These are phyloP conservation scores for Valencia hispanica DNA, from an alignment of 2,797 vertebrate genomes.

Conservation along the genomic window DNA sequence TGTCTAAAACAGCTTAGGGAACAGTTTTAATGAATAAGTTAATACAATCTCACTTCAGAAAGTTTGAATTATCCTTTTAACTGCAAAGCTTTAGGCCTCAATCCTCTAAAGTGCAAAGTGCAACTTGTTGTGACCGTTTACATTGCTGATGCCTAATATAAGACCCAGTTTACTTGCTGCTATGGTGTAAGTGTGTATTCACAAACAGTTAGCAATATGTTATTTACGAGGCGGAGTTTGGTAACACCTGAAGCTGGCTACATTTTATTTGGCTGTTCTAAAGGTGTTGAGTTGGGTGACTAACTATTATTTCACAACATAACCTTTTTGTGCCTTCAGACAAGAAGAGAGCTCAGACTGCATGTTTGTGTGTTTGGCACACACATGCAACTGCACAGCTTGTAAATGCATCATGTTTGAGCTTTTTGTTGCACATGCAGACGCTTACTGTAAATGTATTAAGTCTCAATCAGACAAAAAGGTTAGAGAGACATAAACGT, in stretches of 20 bases:
- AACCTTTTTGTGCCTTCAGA: conserved; percentile 54
- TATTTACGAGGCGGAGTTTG: background rate
- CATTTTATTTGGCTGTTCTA: conserved; percentile 5
- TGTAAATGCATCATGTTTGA: conserved; percentile 9
- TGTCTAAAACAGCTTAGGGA: background rate
- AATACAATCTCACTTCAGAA: background rate
- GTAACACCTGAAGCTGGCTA: background rate
- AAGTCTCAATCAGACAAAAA: conserved; percentile 30
- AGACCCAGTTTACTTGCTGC: background rate
- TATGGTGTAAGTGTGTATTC: background rate
- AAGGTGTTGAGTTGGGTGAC: conserved; percentile 10
- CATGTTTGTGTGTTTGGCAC: conserved; percentile 10
- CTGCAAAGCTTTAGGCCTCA: background rate
- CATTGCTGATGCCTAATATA: no score
- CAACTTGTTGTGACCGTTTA: background rate
- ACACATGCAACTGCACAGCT: conserved; percentile 9
- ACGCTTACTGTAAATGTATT: conserved; percentile 9
- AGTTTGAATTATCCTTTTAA: background rate
- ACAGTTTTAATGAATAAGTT: background rate
- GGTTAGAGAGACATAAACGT: conserved; percentile 35
- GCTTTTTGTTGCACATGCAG: conserved; percentile 4
- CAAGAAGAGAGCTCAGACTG: conserved; percentile 4
- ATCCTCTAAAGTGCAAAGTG: background rate
- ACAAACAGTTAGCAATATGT: background rate
- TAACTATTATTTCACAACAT: conserved; percentile 63